These are phyloP conservation scores for Athalia circularis DNA, from an alignment of 2,888 invertebrate species.

Conservation along the genomic window DNA sequence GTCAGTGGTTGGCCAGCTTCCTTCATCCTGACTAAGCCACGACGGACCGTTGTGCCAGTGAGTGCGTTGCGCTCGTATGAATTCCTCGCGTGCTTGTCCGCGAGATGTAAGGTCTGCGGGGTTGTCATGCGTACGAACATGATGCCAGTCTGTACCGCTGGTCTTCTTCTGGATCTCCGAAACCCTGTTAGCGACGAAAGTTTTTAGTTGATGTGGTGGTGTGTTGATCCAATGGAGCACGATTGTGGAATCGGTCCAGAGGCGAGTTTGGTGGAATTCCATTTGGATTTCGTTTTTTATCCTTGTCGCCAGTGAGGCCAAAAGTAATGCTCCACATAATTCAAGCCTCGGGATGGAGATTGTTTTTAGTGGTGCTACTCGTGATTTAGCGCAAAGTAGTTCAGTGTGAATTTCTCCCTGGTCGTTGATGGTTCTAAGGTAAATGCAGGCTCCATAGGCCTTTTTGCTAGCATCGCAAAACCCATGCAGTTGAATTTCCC, in stretches of 20 bases:
- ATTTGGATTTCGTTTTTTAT: not conserved
- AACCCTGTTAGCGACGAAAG: conserved; percentile 25
- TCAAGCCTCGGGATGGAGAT: conserved; percentile 54
- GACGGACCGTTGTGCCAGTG: too few relatives aligned
- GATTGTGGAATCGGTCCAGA: conserved; percentile 19
- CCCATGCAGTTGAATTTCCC: conserved; percentile 32
- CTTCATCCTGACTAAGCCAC: too few relatives aligned
- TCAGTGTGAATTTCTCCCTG: not conserved
- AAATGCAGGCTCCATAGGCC: conserved; percentile 36
- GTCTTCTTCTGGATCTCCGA: conserved; percentile 26
- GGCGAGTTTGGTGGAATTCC: not conserved
- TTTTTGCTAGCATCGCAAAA: conserved; percentile 40
- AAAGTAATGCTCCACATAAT: conserved; percentile 51
- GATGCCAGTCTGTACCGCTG: not conserved
- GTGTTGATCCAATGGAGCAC: not conserved
- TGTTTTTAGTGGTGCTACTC: conserved; percentile 44
- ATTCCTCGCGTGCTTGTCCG: too few relatives aligned
- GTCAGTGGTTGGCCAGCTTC: too few relatives aligned
- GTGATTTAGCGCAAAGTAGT: conserved; percentile 46
- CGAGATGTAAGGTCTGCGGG: too few relatives aligned
- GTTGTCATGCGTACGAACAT: too few relatives aligned
- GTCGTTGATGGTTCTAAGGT: not conserved
- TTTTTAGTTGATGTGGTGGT: conserved; percentile 36
- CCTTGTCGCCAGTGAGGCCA: conserved; percentile 22
- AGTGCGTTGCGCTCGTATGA: too few relatives aligned